Conservation (phyloP, 2,797 vertebrate species). For the Linurgus olivaceus region DNA sequence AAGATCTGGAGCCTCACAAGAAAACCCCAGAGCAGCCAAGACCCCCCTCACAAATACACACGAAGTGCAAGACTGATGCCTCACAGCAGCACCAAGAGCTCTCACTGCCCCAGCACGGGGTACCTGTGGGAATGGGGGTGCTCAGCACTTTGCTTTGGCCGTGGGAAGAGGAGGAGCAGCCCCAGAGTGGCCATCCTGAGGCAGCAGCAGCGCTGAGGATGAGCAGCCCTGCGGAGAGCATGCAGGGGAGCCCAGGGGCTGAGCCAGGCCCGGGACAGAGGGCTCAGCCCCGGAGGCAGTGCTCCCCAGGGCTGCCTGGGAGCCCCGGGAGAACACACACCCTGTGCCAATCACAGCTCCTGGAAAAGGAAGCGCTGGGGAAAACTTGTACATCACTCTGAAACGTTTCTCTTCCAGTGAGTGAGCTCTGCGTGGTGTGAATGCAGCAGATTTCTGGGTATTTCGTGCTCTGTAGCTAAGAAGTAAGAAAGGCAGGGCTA, state of each 20-base stretch:
- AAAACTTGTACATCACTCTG: background rate
- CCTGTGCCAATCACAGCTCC: background rate
- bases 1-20: background rate
- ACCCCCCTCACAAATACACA: fast-evolving
- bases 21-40: background rate
- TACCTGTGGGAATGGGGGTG: background rate
- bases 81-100: background rate
- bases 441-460: background rate
- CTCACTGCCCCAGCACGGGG: fast-evolving
- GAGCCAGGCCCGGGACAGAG: background rate
- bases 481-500: background rate
- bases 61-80: fast-evolving
- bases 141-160: background rate
- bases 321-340: no score
- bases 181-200: fast-evolving
- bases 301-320: fast-evolving
- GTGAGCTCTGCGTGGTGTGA: background rate
- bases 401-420: background rate
- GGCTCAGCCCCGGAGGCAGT: background rate
- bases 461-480: background rate
- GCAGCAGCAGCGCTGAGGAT: background rate
- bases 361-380: background rate
- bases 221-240: background rate
- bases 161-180: background rate
- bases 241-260: background rate